Base-by-base conservation (phyloP, 2,888 invertebrate species). In the Callosobruchus maculatus region DNA sequence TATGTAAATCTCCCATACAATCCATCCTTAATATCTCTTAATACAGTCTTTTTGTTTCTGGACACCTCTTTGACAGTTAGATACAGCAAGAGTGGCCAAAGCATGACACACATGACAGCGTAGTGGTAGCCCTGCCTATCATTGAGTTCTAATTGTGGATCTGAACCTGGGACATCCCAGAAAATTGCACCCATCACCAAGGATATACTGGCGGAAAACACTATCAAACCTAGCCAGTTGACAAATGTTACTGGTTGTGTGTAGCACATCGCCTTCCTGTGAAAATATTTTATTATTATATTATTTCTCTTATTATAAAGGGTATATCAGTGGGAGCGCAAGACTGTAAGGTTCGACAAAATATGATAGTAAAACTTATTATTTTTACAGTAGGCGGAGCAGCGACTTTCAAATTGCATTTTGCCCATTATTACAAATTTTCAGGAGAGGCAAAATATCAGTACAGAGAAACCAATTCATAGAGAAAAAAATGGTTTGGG, bases 111-210 rank as follows among this genome's bases (percentile, higher is more conserved):
- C 90, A 95, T 91, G 77, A 95, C 92, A 22, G 93, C 90, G 85
- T 96, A 96, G 85, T 97, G 95, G 85, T 94, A 96, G n/a, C 97
- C 97, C 75, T 75, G 77, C 74, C 97, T 89, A 85, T 94, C 94
- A 85, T 94, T 93, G 81, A 93, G 90, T 68, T 90, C 90, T 71
- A 94, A 84, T 87, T 94, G 92, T 1, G 92, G 89, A 85, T 95
- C 95, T 2, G 93, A 91, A 67, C 92, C 89, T 0, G 95, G 93
- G 3, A 97, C 90, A 84, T 97, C 95, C 96, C 96, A 97, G 86
- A 95, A 97, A 80, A 97, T 92, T 79, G 95, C 93, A 68, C 97
- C 97, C 49, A 95, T 91, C 78, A 95, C 89, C 72, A 97, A 90
- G 2, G 97, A 97, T 83, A 97, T 90, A 77, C 94, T 90, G 0